Evolutionary conservation across 2,113 vertebrate genomes (phyloP).

Genomic region (Ibidorhyncha struthersii): DNA sequence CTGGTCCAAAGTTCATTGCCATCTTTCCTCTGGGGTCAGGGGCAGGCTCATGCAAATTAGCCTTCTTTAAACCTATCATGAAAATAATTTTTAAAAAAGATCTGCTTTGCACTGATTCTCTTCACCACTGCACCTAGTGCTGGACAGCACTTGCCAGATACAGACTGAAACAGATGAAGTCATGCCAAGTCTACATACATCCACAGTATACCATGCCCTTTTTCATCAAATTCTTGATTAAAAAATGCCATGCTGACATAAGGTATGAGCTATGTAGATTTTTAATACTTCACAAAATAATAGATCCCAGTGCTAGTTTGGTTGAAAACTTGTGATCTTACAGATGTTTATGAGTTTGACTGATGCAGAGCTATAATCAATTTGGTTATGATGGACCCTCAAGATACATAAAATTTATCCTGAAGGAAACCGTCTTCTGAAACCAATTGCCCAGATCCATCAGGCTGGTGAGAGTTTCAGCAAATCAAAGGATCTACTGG

Average conservation of each 20-base stretch:
- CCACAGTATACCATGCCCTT: conserved; percentile 25
- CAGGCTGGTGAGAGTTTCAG: conserved; percentile 70
- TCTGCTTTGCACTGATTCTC: background rate
- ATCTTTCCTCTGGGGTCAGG: background rate
- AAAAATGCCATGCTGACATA: conserved; percentile 64
- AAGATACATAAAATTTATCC: conserved; percentile 66
- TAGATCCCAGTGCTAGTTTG: background rate
- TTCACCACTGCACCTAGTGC: background rate
- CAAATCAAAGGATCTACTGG: conserved; percentile 64
- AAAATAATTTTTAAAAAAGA: background rate
- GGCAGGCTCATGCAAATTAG: background rate
- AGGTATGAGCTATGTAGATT: conserved; percentile 22
- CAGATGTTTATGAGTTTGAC: conserved; percentile 63
- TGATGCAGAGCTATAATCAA: conserved; percentile 64
- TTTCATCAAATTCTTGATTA: conserved; percentile 69
- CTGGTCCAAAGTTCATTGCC: background rate
- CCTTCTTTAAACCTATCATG: background rate
- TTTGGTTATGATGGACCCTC: conserved; percentile 58
- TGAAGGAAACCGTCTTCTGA: conserved; percentile 68
- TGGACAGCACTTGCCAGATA: background rate
- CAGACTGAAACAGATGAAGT: conserved; percentile 34
- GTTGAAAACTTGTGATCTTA: conserved; percentile 46
- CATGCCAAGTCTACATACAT: conserved; percentile 19
- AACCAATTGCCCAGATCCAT: conserved; percentile 71
- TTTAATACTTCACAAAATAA: conserved; percentile 42